A percentile compares a stretch with the other conserved stretches of the same genome.
phyloP scores from a whole-genome alignment of 2,113 vertebrate genomes.

The Sprattus sprattus region DNA sequence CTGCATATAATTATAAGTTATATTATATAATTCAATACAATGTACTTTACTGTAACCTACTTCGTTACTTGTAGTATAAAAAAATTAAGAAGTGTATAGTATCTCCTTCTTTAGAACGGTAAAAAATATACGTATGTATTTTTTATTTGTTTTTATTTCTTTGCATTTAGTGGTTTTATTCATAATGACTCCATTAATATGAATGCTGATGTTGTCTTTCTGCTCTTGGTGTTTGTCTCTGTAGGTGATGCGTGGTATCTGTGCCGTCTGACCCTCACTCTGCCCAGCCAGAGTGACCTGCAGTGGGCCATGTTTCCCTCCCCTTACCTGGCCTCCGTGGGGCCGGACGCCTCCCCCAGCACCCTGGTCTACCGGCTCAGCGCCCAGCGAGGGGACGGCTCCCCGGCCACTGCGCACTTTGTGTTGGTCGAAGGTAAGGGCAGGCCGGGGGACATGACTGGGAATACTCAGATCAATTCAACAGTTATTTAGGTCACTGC shows the following conservation, averaged over 20 bases:
- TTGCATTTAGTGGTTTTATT: too few species aligned
- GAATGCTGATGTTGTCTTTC: too few species aligned
- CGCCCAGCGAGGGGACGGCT: constrained; percentile 53
- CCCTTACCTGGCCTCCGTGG: constrained; percentile 77
- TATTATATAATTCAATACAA: too few species aligned
- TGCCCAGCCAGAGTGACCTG: constrained; percentile 70
- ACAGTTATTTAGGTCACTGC: neutral
- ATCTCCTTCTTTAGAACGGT: too few species aligned
- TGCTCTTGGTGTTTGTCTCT: constrained; percentile 3
- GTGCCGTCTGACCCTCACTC: constrained; percentile 75
- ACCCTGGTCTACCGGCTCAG: constrained; percentile 74
- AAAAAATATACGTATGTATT: too few species aligned
- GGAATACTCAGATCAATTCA: constrained; percentile 7
- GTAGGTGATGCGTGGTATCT: constrained; percentile 84
- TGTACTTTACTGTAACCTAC: too few species aligned
- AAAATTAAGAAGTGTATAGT: too few species aligned
- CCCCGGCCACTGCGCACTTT: constrained; percentile 66
- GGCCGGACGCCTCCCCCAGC: constrained; percentile 72
- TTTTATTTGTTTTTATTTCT: too few species aligned
- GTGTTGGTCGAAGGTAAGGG: constrained; percentile 75
- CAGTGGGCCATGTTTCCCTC: constrained; percentile 84
- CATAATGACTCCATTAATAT: too few species aligned
- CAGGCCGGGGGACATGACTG: neutral
- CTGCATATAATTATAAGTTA: too few species aligned
- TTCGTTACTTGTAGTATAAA: too few species aligned